Evolutionary conservation across 2,113 vertebrate genomes (phyloP).

Genomic region (Zosterops borbonicus): DNA sequence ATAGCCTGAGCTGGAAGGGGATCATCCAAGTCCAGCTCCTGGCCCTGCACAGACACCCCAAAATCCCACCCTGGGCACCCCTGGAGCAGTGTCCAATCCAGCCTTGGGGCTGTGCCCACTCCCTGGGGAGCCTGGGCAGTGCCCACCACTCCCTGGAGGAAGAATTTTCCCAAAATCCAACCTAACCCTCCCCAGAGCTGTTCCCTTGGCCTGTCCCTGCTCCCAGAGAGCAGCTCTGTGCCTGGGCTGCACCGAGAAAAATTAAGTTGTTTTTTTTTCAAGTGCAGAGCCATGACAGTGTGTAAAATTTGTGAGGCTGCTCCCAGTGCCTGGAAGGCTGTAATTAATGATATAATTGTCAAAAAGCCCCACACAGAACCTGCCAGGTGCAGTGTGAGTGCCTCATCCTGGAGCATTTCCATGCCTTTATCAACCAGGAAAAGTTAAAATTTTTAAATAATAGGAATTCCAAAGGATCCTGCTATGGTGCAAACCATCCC

Average conservation of each 20-base stretch:
- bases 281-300: not conserved
- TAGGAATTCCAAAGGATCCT: not conserved
- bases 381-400: not conserved
- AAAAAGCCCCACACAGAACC: not conserved
- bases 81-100: fast-evolving
- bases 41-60: not conserved
- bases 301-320: not conserved
- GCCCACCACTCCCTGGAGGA: not conserved
- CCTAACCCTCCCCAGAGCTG: not conserved
- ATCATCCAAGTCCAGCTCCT: not conserved
- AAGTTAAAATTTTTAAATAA: not conserved
- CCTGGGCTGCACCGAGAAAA: not conserved
- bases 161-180: not conserved
- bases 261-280: not conserved
- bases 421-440: not conserved
- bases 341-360: not conserved
- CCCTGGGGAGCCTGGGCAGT: not conserved
- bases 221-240: not conserved
- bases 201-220: not conserved
- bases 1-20: not conserved
- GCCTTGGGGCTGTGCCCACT: not conserved
- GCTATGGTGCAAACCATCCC: fast-evolving
- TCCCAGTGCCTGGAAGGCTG: not conserved
- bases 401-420: not conserved
- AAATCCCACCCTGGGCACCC: not conserved